Conservation (phyloP, 2,888 invertebrate genomes). For the Dicranocentrus wangi region DNA sequence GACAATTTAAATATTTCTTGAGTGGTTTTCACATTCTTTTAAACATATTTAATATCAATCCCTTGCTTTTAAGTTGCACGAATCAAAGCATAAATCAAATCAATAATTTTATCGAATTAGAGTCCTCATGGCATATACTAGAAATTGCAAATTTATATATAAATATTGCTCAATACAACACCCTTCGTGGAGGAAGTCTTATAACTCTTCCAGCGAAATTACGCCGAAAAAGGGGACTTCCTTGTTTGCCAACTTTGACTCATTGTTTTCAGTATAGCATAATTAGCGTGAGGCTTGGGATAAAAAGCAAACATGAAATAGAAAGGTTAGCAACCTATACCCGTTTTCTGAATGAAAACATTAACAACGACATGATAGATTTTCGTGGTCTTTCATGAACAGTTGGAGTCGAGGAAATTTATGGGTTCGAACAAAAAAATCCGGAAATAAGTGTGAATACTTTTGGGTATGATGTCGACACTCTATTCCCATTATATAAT, state of each 20-base stretch:
- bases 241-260: neutral
- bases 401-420: neutral
- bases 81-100: slow-evolving; percentile 11
- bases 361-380: neutral
- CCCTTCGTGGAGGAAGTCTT: neutral
- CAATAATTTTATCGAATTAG: neutral
- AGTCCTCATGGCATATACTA: neutral
- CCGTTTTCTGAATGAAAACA: neutral
- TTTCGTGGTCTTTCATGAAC: neutral
- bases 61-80: neutral
- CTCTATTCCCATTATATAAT: neutral
- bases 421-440: neutral
- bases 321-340: neutral
- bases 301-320: neutral
- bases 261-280: slow-evolving; percentile 23
- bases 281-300: neutral
- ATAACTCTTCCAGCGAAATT: neutral
- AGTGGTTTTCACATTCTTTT: no score
- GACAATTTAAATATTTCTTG: no score
- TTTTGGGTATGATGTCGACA: neutral
- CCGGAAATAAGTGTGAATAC: neutral
- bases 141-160: neutral
- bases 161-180: slow-evolving; percentile 8
- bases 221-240: neutral
- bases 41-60: no score